Base-by-base conservation (phyloP, 2,113 vertebrate species). In the Dromaius novaehollandiae region DNA sequence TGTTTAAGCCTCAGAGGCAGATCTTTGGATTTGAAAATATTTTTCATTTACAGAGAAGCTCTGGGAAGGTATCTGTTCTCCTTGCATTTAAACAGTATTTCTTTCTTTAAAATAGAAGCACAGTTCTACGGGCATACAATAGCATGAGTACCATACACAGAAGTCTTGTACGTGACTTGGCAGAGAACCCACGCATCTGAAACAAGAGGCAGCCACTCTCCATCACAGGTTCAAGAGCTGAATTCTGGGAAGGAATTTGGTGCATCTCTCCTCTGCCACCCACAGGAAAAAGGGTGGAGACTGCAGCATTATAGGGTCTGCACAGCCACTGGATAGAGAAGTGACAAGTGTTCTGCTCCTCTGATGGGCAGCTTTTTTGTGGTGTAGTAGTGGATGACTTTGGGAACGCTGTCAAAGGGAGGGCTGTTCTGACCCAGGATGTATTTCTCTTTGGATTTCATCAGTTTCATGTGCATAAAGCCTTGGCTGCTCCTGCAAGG, bases 381-480 rank as follows among this genome's bases (percentile, higher is more conserved):
- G 50, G 99, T 99, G 95, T 99, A 99, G 98, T 98, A 98, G 95
- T 99, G 98, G 97, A 99, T 99, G 97, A 99, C 99, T 98, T 99
- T 99, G 0, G 99, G 99, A 91, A 99, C 98, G 42, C 98, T 99
- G 97, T 97, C 97, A 88, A 99, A 99, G 0, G 99, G 99, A 36
- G 99, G 99, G 89, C 99, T 99, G 98, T 99, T 99, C 97, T 99
- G 99, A 30, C 99, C 99, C 65, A 99, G 98, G 91, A 99, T 96
- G 46, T 98, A 99, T 64, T 98, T 98, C 24, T 99, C 98, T 95
- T 98, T 98, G 85, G 98, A 98, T 97, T 97, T 98, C 36, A 98
- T 97, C 97, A 99, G 98, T 98, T 99, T 99, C 99, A 99, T 99
- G 93, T 99, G 99, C 99, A 99, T 99, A 96, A 99, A 99, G 91